Evolutionary conservation across 2,113 vertebrate genomes (phyloP).

Genomic region (Pygoscelis antarcticus): DNA sequence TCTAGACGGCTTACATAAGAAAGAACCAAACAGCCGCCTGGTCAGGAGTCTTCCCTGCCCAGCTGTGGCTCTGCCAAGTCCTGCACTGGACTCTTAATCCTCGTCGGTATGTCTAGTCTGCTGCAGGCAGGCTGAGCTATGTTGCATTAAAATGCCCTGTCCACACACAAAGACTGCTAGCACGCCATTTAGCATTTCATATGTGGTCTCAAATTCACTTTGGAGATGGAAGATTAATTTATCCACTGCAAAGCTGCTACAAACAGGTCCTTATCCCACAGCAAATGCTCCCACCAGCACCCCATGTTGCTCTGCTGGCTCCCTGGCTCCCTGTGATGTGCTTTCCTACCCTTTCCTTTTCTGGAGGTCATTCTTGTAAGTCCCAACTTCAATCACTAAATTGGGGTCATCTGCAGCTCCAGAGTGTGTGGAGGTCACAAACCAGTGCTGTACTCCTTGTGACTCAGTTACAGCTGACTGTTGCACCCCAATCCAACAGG

Average conservation of each 20-base stretch:
- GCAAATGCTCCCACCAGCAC: neutral
- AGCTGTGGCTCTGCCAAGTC: neutral
- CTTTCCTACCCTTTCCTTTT: neutral
- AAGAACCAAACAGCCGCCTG: neutral
- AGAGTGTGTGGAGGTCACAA: neutral
- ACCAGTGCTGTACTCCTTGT: neutral
- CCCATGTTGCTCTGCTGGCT: neutral
- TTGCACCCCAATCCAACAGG: neutral
- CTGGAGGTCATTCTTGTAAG: neutral
- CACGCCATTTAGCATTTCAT: neutral
- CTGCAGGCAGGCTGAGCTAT: neutral
- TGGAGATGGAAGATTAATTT: neutral
- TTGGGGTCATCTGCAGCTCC: neutral
- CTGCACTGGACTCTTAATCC: neutral
- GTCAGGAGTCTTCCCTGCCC: neutral
- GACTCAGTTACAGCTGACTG: neutral
- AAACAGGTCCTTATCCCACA: neutral
- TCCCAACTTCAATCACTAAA: neutral
- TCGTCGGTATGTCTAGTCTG: neutral
- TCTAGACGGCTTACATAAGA: neutral
- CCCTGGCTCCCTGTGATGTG: neutral
- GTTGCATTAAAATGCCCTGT: neutral
- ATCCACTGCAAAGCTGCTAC: neutral
- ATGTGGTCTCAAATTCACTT: neutral
- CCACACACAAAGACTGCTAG: neutral